Evolutionary conservation across 1,140 invertebrate species (phyloP), one percentile per base, ranked within the genome.

Genomic region (Drosophila athabasca): DNA sequence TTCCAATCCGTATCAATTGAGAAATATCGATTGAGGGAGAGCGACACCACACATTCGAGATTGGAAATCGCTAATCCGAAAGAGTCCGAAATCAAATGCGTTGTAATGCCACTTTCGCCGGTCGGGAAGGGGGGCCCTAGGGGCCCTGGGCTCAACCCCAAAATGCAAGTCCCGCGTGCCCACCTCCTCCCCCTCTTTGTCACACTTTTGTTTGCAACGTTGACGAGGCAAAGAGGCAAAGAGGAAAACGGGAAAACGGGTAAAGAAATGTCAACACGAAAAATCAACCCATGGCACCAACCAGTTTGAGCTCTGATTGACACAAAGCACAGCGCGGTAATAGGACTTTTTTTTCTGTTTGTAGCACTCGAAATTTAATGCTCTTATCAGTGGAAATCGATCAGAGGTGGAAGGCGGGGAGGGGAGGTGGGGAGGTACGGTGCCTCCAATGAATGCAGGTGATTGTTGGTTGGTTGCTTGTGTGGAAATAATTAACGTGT

Each of bases 401-500:
- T 87, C 75, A 54, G 66, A 15, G 54, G 59, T 68, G 11, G 35
- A 41, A 52, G 62, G 17, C 1, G 1, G 17, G 17, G 17, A 0
- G 17, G 17, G 17, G 17, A 19, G 17, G 17, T 1, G 17, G 17
- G 17, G 17, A 19, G 17, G 0, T 19, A 19, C 17, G 17, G 35
- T 13, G 35, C 3, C 6, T 8, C 61, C 59, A 64, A 62, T 72
- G 75, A 87, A 87, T 88, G 82, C 82, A 87, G 83, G 83, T 87
- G 82, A 84, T 76, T 84, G 79, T 84, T 26, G 24, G 79, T 84
- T 26, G 24, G 24, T 26, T 64, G 69, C n/a, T 50, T 78, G 79
- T 84, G 83, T 71, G 75, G 78, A 88, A 87, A 87, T 88, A 87
- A 87, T 88, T 82, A 87, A 82, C 82, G 82, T 88, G 82, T 87